Evolutionary conservation across 2,888 invertebrate species (phyloP).

Genomic region (Conistra vaccinii): DNA sequence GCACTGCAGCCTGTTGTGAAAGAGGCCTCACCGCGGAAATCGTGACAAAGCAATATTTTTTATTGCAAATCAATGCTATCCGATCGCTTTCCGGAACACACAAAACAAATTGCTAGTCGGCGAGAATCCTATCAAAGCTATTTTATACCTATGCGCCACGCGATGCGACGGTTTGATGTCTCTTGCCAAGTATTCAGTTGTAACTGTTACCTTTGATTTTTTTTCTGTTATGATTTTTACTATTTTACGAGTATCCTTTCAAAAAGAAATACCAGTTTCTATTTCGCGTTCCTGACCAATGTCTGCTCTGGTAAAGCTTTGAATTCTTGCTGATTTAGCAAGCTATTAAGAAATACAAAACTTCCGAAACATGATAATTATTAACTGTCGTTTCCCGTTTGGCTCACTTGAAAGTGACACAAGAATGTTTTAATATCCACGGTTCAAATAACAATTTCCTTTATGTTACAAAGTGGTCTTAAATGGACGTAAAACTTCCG

Average conservation of each 20-base stretch:
- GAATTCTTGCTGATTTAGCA: conserved; percentile 2
- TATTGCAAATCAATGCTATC: conserved; percentile 85
- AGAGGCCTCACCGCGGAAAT: conserved; percentile 78
- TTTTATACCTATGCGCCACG: conserved; percentile 71
- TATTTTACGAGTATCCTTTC: conserved; percentile 1
- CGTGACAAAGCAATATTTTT: conserved; percentile 85
- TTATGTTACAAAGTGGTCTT: conserved; percentile 9
- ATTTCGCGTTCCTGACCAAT: neutral
- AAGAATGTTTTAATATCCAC: conserved; percentile 22
- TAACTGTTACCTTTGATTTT: conserved; percentile 22
- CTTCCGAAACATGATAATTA: conserved; percentile 20
- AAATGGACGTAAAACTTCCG: neutral
- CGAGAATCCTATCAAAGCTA: conserved; percentile 74
- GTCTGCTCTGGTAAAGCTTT: neutral
- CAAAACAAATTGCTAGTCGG: conserved; percentile 81
- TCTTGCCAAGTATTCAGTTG: conserved; percentile 68
- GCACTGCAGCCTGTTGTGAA: conserved; percentile 73
- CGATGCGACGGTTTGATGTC: conserved; percentile 64
- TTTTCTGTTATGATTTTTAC: conserved; percentile 4
- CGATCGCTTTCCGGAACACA: conserved; percentile 80
- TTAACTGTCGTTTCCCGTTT: conserved; percentile 11
- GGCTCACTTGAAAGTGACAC: conserved; percentile 10
- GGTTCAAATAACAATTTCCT: conserved; percentile 35
- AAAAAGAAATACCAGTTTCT: neutral
- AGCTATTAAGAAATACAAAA: conserved; percentile 8